Evolutionary conservation across 2,888 invertebrate genomes (phyloP).

Genomic region (Brachypterus glaber): DNA sequence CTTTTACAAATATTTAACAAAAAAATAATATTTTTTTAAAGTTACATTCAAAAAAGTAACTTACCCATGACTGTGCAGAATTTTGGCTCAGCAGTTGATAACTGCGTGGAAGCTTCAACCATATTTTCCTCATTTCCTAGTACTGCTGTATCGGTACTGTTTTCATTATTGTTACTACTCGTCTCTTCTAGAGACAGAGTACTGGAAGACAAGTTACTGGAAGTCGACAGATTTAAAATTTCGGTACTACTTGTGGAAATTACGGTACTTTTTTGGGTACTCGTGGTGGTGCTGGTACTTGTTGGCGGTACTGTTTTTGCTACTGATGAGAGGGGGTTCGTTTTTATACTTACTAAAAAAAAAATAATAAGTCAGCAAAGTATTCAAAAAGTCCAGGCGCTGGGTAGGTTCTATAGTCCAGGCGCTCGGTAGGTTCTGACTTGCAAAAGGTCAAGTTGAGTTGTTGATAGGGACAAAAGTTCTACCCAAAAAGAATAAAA

Average conservation of each 20-base stretch:
- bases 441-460: too few relatives aligned
- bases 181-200: conserved; percentile 12
- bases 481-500: too few relatives aligned
- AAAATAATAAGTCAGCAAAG: too few relatives aligned
- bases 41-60: conserved; percentile 21
- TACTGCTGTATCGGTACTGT: conserved; percentile 17
- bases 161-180: conserved; percentile 13
- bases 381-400: too few relatives aligned
- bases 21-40: too few relatives aligned
- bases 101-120: conserved; percentile 15
- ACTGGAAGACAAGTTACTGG: too few relatives aligned
- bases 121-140: conserved; percentile 17
- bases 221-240: background rate
- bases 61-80: conserved; percentile 43
- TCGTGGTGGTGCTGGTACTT: conserved; percentile 14
- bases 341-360: conserved; percentile 22
- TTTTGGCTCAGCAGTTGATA: conserved; percentile 29
- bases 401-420: too few relatives aligned
- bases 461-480: too few relatives aligned
- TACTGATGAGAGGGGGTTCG: conserved; percentile 15
- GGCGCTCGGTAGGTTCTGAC: too few relatives aligned
- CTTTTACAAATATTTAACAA: too few relatives aligned
- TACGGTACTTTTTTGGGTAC: conserved; percentile 7
- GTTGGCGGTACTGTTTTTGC: conserved; percentile 17
- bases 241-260: conserved; percentile 7